phyloP scores from a whole-genome alignment of 2,888 invertebrate species.

The Tetropium fuscum region DNA sequence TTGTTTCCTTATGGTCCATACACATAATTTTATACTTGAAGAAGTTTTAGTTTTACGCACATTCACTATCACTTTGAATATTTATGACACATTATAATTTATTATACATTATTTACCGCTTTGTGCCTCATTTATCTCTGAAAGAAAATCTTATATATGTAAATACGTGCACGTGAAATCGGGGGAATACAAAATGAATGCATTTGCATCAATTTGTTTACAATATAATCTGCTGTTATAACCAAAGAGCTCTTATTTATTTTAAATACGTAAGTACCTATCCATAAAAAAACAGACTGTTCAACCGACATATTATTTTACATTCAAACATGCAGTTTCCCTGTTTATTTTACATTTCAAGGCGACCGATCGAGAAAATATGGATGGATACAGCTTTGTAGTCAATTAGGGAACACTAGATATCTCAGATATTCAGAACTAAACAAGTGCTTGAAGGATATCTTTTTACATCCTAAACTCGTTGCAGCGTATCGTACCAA shows the following conservation, averaged over 20 bases:
- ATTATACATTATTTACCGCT: too few species aligned
- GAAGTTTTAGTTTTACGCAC: too few species aligned
- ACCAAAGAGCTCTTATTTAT: slow-evolving; percentile 10
- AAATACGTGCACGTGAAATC: slow-evolving; percentile 5
- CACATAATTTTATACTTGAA: too few species aligned
- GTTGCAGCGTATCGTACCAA: too few species aligned
- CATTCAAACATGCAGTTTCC: slow-evolving; percentile 26
- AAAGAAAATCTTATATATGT: slow-evolving; percentile 1
- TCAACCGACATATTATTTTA: slow-evolving; percentile 23
- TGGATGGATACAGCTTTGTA: slow-evolving; percentile 13
- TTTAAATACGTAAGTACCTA: slow-evolving; percentile 5
- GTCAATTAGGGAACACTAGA: slow-evolving; percentile 17
- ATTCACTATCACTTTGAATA: too few species aligned
- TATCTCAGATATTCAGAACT: too few species aligned
- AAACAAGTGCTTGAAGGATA: too few species aligned
- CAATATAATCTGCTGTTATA: slow-evolving; percentile 11
- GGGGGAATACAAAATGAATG: slow-evolving; percentile 17
- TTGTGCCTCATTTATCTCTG: too few species aligned
- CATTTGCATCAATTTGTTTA: slow-evolving; percentile 26
- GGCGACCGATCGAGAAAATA: slow-evolving; percentile 19
- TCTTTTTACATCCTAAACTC: too few species aligned
- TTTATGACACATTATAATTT: too few species aligned
- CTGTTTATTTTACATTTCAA: slow-evolving; percentile 27
- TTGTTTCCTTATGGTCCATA: too few species aligned
- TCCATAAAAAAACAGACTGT: slow-evolving; percentile 8